These are phyloP conservation scores for Euura saliciscinereae DNA, from an alignment of 1,140 invertebrate species.

Conservation along the genomic window DNA sequence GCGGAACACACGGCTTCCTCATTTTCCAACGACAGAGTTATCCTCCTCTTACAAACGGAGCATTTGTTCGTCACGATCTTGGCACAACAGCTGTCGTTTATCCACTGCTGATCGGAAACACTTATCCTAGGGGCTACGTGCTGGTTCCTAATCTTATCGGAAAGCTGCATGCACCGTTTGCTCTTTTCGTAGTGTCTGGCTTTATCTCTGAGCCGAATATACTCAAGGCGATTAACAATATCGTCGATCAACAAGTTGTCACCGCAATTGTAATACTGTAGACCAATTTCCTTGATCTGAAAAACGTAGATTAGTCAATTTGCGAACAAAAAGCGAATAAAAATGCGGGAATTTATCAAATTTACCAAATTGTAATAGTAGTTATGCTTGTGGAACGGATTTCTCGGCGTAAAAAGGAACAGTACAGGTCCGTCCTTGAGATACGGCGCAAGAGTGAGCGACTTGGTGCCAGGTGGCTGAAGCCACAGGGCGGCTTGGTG, in stretches of 20 bases:
- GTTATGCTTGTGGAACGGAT: slow-evolving; percentile 65
- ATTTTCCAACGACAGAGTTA: slow-evolving; percentile 17
- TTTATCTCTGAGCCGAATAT: slow-evolving; percentile 35
- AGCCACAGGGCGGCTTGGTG: slow-evolving; percentile 67
- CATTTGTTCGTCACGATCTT: slow-evolving; percentile 53
- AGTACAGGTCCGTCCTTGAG: slow-evolving; percentile 70
- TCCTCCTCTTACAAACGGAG: slow-evolving; percentile 37
- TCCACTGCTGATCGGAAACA: slow-evolving; percentile 47
- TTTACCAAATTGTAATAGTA: slow-evolving; percentile 71
- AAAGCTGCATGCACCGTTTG: slow-evolving; percentile 32
- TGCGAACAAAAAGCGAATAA: slow-evolving; percentile 17
- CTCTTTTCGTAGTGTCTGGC: slow-evolving; percentile 31
- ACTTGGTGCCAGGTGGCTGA: slow-evolving; percentile 70
- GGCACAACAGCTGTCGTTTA: slow-evolving; percentile 56
- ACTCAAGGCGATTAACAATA: slow-evolving; percentile 39
- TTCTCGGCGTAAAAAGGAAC: slow-evolving; percentile 75
- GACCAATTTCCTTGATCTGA: slow-evolving; percentile 68
- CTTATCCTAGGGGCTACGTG: slow-evolving; percentile 29
- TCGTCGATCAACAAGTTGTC: slow-evolving; percentile 57
- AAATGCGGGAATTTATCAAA: slow-evolving; percentile 21
- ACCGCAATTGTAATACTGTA: slow-evolving; percentile 72
- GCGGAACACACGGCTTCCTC: slow-evolving; percentile 33
- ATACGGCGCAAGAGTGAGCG: slow-evolving; percentile 66
- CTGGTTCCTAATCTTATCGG: slow-evolving; percentile 30
- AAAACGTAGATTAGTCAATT: slow-evolving; percentile 30